Conservation (phyloP, 2,113 vertebrate genomes). For the Gymnogyps californianus region DNA sequence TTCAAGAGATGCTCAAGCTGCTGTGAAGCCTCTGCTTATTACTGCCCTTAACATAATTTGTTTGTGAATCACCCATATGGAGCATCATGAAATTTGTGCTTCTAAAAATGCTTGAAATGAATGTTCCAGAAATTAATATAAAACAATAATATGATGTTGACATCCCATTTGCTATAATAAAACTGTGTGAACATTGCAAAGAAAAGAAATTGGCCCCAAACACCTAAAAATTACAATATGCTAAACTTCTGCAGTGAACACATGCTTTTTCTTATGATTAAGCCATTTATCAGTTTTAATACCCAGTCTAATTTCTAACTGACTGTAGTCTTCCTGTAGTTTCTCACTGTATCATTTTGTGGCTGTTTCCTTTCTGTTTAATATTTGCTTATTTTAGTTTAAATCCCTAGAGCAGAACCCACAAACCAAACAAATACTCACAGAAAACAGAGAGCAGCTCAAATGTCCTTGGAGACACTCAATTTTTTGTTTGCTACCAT, state of each 20-base stretch:
- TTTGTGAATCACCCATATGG: neutral
- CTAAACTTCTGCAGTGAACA: neutral
- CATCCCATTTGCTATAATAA: neutral
- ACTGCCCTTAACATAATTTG: neutral
- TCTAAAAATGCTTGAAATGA: neutral
- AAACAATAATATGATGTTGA: neutral
- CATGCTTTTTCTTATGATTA: neutral
- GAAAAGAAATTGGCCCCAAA: neutral
- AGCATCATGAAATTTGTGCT: neutral
- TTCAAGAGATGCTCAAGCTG: neutral
- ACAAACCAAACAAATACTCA: slow-evolving; percentile 75
- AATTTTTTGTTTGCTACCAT: slow-evolving; percentile 92
- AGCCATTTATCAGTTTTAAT: slow-evolving; percentile 6
- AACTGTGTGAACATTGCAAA: neutral
- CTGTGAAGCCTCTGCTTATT: neutral
- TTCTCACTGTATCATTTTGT: slow-evolving; percentile 49
- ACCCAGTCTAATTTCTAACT: slow-evolving; percentile 1
- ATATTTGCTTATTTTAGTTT: slow-evolving; percentile 76
- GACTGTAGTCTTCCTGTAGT: slow-evolving; percentile 4
- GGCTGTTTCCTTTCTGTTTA: slow-evolving; percentile 63
- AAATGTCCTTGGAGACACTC: slow-evolving; percentile 89
- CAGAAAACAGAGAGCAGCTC: slow-evolving; percentile 64
- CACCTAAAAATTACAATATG: neutral
- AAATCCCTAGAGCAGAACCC: slow-evolving; percentile 70
- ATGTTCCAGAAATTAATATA: neutral